phyloP scores from a whole-genome alignment of 2,113 vertebrate species.

The Dicaeum eximium region DNA sequence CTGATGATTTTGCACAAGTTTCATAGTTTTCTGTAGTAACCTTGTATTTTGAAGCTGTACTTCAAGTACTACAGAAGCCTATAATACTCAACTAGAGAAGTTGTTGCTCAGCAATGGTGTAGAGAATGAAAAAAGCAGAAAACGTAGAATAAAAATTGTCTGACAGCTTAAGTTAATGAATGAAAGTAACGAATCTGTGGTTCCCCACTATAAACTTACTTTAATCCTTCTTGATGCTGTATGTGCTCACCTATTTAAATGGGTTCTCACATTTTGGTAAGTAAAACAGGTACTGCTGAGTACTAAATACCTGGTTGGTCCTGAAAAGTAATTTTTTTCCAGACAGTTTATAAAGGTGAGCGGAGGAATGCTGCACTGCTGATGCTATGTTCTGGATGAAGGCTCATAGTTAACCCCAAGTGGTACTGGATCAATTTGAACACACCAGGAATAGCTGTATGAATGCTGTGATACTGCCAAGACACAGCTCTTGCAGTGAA shows the following conservation, averaged over 20 bases:
- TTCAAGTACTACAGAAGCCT: not conserved
- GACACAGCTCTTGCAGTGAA: not conserved
- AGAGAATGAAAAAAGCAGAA: not conserved
- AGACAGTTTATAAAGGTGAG: not conserved
- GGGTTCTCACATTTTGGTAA: not conserved
- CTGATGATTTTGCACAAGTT: not conserved
- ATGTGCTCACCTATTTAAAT: not conserved
- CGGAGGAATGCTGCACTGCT: not conserved
- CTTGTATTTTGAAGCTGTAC: not conserved
- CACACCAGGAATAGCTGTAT: not conserved
- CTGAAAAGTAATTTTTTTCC: not conserved
- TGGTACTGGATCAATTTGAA: not conserved
- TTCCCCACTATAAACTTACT: not conserved
- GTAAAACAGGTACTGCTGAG: not conserved
- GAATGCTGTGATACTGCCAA: not conserved
- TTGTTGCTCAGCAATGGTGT: not conserved
- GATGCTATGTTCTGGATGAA: not conserved
- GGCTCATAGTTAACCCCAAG: not conserved
- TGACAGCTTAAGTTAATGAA: not conserved
- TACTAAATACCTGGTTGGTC: not conserved
- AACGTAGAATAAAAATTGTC: not conserved
- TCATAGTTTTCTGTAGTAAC: not conserved
- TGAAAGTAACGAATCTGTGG: not conserved
- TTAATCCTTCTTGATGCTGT: not conserved
- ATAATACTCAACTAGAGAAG: not conserved